Evolutionary conservation across 2,888 invertebrate species (phyloP), one percentile per base, ranked within the genome.

Genomic region (Atethmia centrago): DNA sequence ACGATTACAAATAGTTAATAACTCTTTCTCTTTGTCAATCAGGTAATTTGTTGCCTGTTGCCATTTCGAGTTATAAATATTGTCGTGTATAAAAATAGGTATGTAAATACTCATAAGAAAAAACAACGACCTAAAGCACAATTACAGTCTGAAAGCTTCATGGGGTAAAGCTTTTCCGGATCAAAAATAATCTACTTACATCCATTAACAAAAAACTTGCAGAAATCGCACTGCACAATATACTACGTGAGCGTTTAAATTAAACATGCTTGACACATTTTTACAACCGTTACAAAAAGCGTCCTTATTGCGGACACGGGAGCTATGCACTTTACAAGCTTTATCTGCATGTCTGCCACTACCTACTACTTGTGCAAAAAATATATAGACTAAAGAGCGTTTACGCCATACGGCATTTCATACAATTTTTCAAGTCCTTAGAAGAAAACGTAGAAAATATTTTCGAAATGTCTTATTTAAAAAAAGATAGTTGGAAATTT

Each of bases 181-280:
- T n/a, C n/a, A 59, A 59, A 31, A 36, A n/a, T n/a, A n/a, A n/a
- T n/a, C n/a, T n/a, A n/a, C n/a, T n/a, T n/a, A n/a, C n/a, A n/a
- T n/a, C n/a, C n/a, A n/a, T n/a, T 36, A 28, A 47, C 9, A 67
- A 74, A 68, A 47, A 49, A 45, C 51, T 47, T 56, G 62, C 56
- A 58, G 5, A 71, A 61, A 51, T 28, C 19, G 25, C 36, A 47
- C 40, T 58, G 65, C 59, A 61, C 49, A 75, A 16, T 55, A 42
- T n/a, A n/a, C 73, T 61, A 59, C 28, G 74, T 72, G 67, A 77
- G 51, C 70, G 56, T 78, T 83, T 85, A 77, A 81, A 73, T 56
- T 69, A 61, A 78, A 62, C 75, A 75, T 66, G 68, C 83, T 79
- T 75, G 81, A 83, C 79, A 75, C 68, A 75, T 74, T 83, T 83